These are phyloP conservation scores for Nemotelus pantherinus DNA, from an alignment of 2,888 invertebrate species.

Conservation along the genomic window DNA sequence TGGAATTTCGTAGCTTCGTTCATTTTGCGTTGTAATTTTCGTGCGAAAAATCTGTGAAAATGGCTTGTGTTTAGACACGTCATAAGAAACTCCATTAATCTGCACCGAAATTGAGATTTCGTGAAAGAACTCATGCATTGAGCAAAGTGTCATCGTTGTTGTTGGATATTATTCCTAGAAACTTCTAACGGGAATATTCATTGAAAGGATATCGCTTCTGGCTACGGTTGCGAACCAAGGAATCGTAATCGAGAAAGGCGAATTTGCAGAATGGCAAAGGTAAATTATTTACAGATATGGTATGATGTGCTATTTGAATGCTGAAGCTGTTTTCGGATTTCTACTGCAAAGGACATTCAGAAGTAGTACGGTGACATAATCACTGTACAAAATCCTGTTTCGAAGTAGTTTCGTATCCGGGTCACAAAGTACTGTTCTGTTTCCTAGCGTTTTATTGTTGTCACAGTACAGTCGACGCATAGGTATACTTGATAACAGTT, in stretches of 20 bases:
- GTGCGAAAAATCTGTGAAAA: not conserved
- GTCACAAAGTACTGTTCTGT: slow-evolving; percentile 2
- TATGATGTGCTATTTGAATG: no score
- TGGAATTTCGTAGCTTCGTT: not conserved
- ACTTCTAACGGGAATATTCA: no score
- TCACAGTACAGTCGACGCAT: not conserved
- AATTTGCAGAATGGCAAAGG: slow-evolving; percentile 55
- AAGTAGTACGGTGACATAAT: not conserved
- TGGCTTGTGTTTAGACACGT: not conserved
- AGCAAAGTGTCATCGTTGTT: no score
- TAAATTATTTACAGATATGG: slow-evolving; percentile 52
- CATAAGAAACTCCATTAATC: no score
- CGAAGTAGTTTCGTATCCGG: slow-evolving; percentile 5
- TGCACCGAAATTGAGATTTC: no score
- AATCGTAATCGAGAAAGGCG: slow-evolving; percentile 12
- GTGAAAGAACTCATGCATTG: no score
- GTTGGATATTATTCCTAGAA: no score
- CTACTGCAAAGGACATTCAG: not conserved
- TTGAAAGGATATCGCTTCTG: no score
- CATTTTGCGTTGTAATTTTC: slow-evolving; percentile 15
- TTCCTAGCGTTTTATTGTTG: not conserved
- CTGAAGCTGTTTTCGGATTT: not conserved
- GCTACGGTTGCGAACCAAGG: not conserved
- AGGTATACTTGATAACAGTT: no score
- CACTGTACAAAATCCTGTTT: not conserved